Conservation (phyloP, 2,797 vertebrate genomes). For the Manis pentadactyla region DNA sequence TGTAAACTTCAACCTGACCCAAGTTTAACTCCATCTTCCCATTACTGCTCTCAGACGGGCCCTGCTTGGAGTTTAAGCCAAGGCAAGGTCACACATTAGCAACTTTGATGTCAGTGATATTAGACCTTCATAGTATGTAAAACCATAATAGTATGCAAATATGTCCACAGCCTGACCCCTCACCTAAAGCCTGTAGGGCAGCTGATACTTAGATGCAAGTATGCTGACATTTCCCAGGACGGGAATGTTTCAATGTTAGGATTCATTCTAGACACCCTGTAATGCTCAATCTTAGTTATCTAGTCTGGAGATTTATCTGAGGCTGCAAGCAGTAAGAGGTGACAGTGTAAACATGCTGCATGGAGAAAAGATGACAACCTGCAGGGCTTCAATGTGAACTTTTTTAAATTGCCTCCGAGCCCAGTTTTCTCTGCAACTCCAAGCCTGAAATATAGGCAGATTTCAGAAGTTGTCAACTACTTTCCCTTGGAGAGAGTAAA, state of each 20-base stretch:
- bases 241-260: background rate
- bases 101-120: background rate
- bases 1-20: background rate
- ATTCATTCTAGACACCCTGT: background rate
- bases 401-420: background rate
- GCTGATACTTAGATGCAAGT: background rate
- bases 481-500: background rate
- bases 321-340: background rate
- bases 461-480: background rate
- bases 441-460: background rate
- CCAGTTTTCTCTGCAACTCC: background rate
- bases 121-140: background rate
- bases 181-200: background rate
- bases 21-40: background rate
- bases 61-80: background rate
- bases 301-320: background rate
- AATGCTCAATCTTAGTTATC: background rate
- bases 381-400: background rate
- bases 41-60: background rate
- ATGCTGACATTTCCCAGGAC: background rate
- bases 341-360: background rate
- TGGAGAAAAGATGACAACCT: background rate
- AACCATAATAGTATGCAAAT: background rate
- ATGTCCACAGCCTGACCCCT: background rate
- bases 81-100: background rate